Evolutionary conservation across 2,113 vertebrate genomes (phyloP), one percentile per base, ranked within the genome.

Genomic region (Oenanthe melanoleuca): DNA sequence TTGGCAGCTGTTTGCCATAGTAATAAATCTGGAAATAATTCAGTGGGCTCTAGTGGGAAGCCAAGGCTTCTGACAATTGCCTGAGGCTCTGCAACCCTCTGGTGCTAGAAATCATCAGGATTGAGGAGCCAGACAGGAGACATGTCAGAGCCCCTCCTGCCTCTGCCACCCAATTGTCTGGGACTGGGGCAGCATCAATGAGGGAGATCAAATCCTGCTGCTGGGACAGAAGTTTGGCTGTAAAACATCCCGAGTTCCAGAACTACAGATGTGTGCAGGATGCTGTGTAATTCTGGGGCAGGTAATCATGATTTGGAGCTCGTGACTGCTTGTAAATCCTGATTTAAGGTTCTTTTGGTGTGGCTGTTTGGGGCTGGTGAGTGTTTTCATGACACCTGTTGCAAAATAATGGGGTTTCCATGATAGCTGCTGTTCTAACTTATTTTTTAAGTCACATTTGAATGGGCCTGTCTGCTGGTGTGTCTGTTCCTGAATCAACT

Each of bases 111-210:
- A 98, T 97, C 96, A 96, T 16, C 42, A 1, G 0, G 82, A 97
- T 97, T 97, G 97, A 45, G 77, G 84, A 71, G 88, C 88, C 91
- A 65, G 86, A 42, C 33, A 33, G 56, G 53, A 83, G 34, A 37
- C 34, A 37, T 7, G 34, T 37, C 34, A 37, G 34, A 37, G 34
- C 34, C 34, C 96, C 95, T 94, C 96, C 78, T 95, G 92, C 89
- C 83, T 50, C 88, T 89, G 91, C 15, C n/a, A 93, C 89, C 85
- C 96, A 93, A 97, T 97, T 96, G 96, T 92, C 85, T 73, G 82
- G 97, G 97, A 94, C 81, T 95, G 90, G 92, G 87, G 88, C 93
- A 82, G 69, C 94, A 93, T 98, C 98, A 98, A 98, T 98, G 98
- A 98, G 94, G 94, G 81, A 96, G 93, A 96, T 96, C 95, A 96